phyloP scores from a whole-genome alignment of 1,140 invertebrate species.

The Drosophila ficusphila region DNA sequence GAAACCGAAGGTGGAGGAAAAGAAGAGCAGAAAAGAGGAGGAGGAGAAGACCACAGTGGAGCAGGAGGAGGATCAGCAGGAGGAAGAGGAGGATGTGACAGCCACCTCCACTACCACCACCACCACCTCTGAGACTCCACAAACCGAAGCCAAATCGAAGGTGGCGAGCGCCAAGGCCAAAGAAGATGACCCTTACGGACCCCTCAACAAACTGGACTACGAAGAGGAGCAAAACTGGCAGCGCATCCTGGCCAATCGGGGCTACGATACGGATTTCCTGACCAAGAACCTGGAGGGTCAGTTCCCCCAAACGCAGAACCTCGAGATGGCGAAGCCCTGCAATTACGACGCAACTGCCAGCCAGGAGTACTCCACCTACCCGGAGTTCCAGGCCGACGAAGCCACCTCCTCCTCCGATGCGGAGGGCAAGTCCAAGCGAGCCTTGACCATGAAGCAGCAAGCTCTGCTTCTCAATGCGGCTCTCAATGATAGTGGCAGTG shows the following conservation, averaged over 20 bases:
- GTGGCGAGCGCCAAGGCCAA: constrained; percentile 11
- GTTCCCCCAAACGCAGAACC: constrained; percentile 20
- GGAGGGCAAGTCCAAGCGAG: constrained; percentile 33
- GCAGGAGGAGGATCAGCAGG: constrained; percentile 2
- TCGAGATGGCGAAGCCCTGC: constrained; percentile 27
- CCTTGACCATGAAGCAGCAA: constrained; percentile 14
- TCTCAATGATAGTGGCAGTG: constrained; percentile 4
- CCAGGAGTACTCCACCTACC: constrained; percentile 32
- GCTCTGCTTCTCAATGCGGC: constrained; percentile 54
- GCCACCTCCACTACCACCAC: neutral
- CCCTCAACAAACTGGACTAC: constrained; percentile 1
- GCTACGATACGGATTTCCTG: constrained; percentile 64
- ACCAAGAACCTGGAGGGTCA: constrained; percentile 39
- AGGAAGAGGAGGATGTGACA: neutral
- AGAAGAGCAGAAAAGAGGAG: neutral
- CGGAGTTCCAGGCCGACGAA: constrained; percentile 30
- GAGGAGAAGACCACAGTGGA: constrained; percentile 8
- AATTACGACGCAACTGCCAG: constrained; percentile 19
- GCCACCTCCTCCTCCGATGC: neutral
- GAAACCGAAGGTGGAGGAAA: neutral
- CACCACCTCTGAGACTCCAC: constrained; percentile 4
- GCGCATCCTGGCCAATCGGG: constrained; percentile 60
- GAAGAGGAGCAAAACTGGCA: constrained; percentile 32
- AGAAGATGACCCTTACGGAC: neutral
- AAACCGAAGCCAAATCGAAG: neutral